Base-by-base conservation (phyloP, 1,140 invertebrate genomes). In the Gonioctena quinquepunctata region DNA sequence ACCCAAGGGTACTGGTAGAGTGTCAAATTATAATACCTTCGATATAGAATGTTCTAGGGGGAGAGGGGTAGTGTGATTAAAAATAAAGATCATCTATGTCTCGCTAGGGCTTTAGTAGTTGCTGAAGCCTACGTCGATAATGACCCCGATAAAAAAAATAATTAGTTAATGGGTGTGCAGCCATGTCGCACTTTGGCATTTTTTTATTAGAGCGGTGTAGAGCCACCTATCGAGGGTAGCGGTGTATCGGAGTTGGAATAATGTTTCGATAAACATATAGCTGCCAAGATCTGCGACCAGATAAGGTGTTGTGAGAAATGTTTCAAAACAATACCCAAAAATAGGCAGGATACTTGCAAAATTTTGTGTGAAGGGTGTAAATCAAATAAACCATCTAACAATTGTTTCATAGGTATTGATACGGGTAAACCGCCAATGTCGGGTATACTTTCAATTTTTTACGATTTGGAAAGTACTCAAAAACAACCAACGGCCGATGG, bases 1-100 rank as follows among this genome's bases (percentile, higher is more conserved):
- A 21, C 62, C 62, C 50, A 48, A 16, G 26, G 59, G 59, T 23
- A 68, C 8, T 23, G 59, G 59, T 18, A 13, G 25, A n/a, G 22
- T 5, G 5, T 18, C 1, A 27, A 26, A 54, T 23, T 70, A 66
- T 27, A 66, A 66, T 21, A 60, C 63, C 11, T 70, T 60, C 56
- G 22, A 70, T 6, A 63, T 66, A 27, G 69, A 66, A 19, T 65
- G 68, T 26, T 16, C 13, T 19, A 54, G 18, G 23, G 4, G 68
- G 27, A 49, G 26, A 52, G 69, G 13, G 59, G 66, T 23, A 25
- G 66, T 21, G 4, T 7, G 18, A 52, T 70, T 22, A 33, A 52
- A 7, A 70, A 66, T 61, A 66, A 28, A 13, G 69, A 67, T 23
- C 68, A 70, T 50, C 22, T 70, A 25, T 70, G 69, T 27, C 33